Evolutionary conservation across 2,888 invertebrate genomes (phyloP).

Genomic region (Steinernema hermaphroditum): DNA sequence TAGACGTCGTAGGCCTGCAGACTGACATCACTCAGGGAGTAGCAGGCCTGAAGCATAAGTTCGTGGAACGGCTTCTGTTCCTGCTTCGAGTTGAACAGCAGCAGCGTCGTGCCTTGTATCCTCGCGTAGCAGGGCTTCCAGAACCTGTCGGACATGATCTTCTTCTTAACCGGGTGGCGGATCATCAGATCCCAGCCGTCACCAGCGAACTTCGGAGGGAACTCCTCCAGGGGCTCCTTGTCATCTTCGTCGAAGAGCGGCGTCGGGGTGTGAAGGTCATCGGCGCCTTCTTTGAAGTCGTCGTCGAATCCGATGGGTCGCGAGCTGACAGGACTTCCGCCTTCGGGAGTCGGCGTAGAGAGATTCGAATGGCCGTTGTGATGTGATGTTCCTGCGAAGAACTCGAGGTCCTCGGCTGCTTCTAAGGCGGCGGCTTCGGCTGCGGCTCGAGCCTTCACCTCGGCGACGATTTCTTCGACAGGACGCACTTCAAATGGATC

Average conservation of each 20-base stretch:
- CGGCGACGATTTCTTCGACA: slow-evolving; percentile 65
- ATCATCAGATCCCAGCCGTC: slow-evolving; percentile 96
- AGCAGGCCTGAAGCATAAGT: slow-evolving; percentile 70
- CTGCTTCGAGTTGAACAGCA: slow-evolving; percentile 41
- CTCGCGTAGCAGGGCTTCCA: slow-evolving; percentile 96
- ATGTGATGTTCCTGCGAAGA: slow-evolving; percentile 61
- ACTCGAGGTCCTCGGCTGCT: slow-evolving; percentile 41
- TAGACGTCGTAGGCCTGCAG: slow-evolving; percentile 95
- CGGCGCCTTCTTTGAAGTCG: slow-evolving; percentile 58
- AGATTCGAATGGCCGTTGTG: slow-evolving; percentile 42
- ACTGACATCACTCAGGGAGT: slow-evolving; percentile 67
- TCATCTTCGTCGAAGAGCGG: slow-evolving; percentile 86
- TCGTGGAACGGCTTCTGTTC: slow-evolving; percentile 54
- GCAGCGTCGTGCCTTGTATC: slow-evolving; percentile 79
- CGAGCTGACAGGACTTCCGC: slow-evolving; percentile 57
- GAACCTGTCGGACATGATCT: slow-evolving; percentile 73
- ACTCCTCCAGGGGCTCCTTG: slow-evolving; percentile 86
- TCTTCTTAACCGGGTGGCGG: slow-evolving; percentile 92
- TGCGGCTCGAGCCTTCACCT: slow-evolving; percentile 50
- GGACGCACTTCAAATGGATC: slow-evolving; percentile 66
- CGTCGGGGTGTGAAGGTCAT: slow-evolving; percentile 45
- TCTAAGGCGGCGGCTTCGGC: slow-evolving; percentile 14
- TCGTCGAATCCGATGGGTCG: slow-evolving; percentile 64
- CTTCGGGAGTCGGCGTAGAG: slow-evolving; percentile 64
- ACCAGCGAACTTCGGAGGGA: slow-evolving; percentile 80